phyloP scores from a whole-genome alignment of 2,113 vertebrate genomes.

The Tyrannus savana region DNA sequence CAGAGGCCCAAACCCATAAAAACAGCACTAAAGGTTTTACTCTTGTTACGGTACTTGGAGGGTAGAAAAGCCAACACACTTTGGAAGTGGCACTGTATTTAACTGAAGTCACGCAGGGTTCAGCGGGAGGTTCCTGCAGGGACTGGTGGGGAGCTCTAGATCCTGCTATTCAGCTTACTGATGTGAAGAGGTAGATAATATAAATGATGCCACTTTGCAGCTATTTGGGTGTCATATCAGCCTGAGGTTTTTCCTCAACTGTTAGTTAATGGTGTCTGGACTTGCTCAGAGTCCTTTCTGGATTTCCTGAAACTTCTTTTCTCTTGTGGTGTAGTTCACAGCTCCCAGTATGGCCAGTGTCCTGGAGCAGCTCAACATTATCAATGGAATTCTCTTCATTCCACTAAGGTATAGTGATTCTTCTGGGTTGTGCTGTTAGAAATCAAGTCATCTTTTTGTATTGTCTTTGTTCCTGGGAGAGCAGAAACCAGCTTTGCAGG shows the following conservation, averaged over 20 bases:
- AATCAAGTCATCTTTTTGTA: not conserved
- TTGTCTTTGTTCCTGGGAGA: not conserved
- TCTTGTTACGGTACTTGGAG: not conserved
- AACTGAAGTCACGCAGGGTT: not conserved
- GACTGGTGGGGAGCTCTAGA: not conserved
- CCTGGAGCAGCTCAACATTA: constrained; percentile 96
- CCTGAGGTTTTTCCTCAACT: not conserved
- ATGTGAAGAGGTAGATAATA: not conserved
- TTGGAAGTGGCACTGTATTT: not conserved
- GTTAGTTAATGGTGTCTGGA: not conserved
- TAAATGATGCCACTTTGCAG: not conserved
- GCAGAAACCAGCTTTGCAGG: not conserved
- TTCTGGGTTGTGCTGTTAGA: not conserved
- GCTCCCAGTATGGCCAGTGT: constrained; percentile 97
- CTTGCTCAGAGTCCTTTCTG: not conserved
- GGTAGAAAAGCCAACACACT: not conserved
- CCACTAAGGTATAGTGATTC: constrained; percentile 87
- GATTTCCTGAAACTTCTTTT: not conserved
- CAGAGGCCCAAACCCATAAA: not conserved
- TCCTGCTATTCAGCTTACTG: not conserved
- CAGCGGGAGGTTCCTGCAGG: not conserved
- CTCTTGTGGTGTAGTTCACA: constrained; percentile 81
- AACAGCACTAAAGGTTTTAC: not conserved
- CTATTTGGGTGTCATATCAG: accelerated
- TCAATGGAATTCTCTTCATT: constrained; percentile 99